These are phyloP conservation scores for Callospermophilus lateralis DNA, from an alignment of 2,113 vertebrate species.

Conservation along the genomic window DNA sequence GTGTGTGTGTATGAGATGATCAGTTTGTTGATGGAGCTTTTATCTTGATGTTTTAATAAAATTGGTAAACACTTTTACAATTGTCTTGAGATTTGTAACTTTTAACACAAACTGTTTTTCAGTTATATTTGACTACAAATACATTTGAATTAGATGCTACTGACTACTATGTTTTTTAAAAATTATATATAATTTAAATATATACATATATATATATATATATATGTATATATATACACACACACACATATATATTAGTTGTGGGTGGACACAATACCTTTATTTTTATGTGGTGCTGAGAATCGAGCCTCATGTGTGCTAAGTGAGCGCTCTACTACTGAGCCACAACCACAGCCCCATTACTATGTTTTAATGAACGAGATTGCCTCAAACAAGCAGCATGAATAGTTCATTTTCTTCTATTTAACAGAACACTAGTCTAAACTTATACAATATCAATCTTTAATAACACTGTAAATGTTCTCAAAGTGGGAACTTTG, in stretches of 20 bases:
- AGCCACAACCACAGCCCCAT: too few relatives aligned
- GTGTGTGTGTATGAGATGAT: too few relatives aligned
- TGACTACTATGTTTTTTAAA: neutral
- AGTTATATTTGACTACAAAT: neutral
- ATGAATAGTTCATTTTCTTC: neutral
- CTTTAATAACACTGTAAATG: neutral
- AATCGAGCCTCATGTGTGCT: too few relatives aligned
- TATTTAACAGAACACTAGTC: neutral
- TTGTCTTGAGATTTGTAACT: neutral
- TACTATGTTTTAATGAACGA: neutral
- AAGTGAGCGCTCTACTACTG: too few relatives aligned
- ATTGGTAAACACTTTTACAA: neutral
- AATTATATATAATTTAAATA: too few relatives aligned
- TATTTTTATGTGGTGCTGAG: too few relatives aligned
- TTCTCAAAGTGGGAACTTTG: constrained; percentile 12
- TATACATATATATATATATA: too few relatives aligned
- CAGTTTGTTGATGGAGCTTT: neutral
- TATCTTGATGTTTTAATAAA: constrained; percentile 34
- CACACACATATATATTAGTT: too few relatives aligned
- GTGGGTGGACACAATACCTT: too few relatives aligned
- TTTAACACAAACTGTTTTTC: constrained; percentile 21
- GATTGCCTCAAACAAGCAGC: neutral
- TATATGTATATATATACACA: too few relatives aligned
- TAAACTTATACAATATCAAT: neutral
- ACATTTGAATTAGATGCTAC: neutral